Evolutionary conservation across 2,113 vertebrate species (phyloP).

Genomic region (Haemorhous mexicanus): DNA sequence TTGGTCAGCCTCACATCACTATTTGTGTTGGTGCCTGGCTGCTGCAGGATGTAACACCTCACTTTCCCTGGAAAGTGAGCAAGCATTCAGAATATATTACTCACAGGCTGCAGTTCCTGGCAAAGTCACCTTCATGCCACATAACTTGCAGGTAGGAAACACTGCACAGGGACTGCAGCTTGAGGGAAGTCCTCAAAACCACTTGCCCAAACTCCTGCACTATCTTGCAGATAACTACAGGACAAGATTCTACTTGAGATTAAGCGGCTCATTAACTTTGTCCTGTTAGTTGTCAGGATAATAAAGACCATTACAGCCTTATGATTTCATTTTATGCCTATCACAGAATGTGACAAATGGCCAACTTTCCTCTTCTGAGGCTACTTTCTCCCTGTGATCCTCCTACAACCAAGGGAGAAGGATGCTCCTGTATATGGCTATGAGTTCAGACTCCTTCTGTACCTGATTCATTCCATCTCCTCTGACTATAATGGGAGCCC

Average conservation of each 20-base stretch:
- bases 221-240: not conserved
- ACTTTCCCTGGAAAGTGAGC: not conserved
- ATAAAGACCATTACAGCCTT: not conserved
- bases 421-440: not conserved
- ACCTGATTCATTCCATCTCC: not conserved
- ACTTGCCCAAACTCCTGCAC: not conserved
- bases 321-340: not conserved
- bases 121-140: slow-evolving; percentile 50
- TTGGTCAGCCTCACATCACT: not conserved
- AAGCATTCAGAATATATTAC: slow-evolving; percentile 26
- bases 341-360: not conserved
- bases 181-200: not conserved
- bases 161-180: not conserved
- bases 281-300: not conserved
- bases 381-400: not conserved
- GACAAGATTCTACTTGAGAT: fast-evolving
- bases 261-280: not conserved
- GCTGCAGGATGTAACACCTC: slow-evolving; percentile 6
- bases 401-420: not conserved
- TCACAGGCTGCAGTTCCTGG: slow-evolving; percentile 31
- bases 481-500: not conserved
- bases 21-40: not conserved
- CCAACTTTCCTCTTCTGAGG: not conserved
- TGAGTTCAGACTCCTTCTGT: not conserved
- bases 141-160: not conserved